A percentile compares a stretch with the other conserved stretches of the same genome.
These are phyloP conservation scores for Astur gentilis DNA, from an alignment of 2,113 vertebrate genomes.

Conservation along the genomic window DNA sequence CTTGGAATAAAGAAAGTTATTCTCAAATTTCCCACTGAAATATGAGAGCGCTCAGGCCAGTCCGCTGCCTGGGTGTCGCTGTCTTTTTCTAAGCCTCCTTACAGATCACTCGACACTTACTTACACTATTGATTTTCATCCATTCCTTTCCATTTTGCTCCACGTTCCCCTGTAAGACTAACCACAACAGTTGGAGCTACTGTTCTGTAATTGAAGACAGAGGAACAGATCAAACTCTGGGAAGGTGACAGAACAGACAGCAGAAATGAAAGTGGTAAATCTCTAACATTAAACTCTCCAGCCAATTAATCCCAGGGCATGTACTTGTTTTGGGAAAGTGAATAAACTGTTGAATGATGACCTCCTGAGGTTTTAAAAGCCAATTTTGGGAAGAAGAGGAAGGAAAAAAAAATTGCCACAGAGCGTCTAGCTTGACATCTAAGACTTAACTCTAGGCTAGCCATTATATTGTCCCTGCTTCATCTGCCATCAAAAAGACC, in stretches of 20 bases:
- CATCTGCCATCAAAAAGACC: not conserved
- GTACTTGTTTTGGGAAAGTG: not conserved
- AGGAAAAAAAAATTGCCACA: not conserved
- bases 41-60: not conserved
- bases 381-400: not conserved
- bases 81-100: not conserved
- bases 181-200: not conserved
- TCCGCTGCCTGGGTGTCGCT: not conserved
- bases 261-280: not conserved
- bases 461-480: not conserved
- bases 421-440: not conserved
- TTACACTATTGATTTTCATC: not conserved
- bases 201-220: constrained; percentile 10
- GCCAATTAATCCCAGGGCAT: not conserved
- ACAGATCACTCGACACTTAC: not conserved
- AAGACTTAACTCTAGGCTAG: not conserved
- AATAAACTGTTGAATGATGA: not conserved
- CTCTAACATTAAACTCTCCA: not conserved
- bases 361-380: not conserved
- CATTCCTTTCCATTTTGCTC: not conserved
- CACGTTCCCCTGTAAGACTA: not conserved
- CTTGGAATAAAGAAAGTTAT: not conserved
- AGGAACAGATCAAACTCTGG: not conserved
- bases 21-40: not conserved
- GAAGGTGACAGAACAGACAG: not conserved